A percentile compares a stretch with the other conserved stretches of the same genome.
Conservation (phyloP, 2,113 vertebrate species). For the Mandrillus leucophaeus region DNA sequence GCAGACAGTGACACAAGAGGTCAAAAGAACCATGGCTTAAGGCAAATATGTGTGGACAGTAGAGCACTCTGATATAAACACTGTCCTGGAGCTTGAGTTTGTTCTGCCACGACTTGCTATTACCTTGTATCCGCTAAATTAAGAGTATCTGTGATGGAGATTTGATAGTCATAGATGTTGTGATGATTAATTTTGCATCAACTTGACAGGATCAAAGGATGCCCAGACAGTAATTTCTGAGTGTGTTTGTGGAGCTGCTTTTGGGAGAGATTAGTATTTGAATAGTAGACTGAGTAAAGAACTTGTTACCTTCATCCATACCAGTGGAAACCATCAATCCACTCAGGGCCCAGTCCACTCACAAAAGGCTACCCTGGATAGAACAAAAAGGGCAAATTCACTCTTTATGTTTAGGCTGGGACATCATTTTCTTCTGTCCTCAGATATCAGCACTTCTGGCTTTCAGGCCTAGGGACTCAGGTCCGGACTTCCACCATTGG, state of each 20-base stretch:
- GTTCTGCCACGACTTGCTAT: neutral
- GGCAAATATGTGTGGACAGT: neutral
- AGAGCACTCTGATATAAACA: neutral
- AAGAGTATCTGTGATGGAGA: neutral
- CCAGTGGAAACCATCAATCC: neutral
- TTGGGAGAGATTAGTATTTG: neutral
- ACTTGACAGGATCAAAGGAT: neutral
- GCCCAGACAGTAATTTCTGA: neutral
- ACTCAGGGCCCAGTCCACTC: too few species aligned
- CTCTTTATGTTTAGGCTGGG: neutral
- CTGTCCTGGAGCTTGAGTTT: neutral
- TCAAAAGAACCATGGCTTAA: neutral
- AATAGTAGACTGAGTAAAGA: neutral
- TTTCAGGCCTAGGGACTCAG: neutral
- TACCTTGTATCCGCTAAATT: neutral
- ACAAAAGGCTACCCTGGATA: neutral
- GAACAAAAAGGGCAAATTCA: neutral
- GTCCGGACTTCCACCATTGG: too few species aligned
- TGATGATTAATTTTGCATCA: neutral
- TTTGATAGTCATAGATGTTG: neutral
- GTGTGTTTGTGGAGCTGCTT: neutral
- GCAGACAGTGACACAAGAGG: neutral
- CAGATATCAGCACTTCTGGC: neutral
- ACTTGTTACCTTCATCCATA: neutral
- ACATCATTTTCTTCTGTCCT: neutral